These are phyloP conservation scores for Graphium colonna DNA, from an alignment of 2,888 invertebrate genomes.

Conservation along the genomic window DNA sequence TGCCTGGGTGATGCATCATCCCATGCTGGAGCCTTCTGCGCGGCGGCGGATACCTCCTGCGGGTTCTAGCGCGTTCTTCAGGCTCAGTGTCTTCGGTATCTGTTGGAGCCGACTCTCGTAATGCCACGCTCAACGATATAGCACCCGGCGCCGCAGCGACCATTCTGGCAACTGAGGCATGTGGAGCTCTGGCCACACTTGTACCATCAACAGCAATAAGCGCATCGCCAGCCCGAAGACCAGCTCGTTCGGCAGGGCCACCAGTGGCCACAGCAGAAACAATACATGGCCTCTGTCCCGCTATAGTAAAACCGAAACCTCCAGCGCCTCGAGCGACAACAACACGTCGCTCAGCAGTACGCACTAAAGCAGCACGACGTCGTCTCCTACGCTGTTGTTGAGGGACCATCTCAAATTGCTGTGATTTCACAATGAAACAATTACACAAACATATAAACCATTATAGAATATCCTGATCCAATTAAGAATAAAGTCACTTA, in stretches of 20 bases:
- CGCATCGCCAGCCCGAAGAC: constrained; percentile 94
- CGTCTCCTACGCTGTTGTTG: constrained; percentile 71
- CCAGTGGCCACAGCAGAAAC: constrained; percentile 94
- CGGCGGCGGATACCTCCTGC: constrained; percentile 65
- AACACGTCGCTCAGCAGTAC: constrained; percentile 86
- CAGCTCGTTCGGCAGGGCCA: constrained; percentile 92
- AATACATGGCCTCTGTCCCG: constrained; percentile 97
- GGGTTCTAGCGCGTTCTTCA: constrained; percentile 62
- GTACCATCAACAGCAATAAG: constrained; percentile 94
- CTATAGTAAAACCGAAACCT: constrained; percentile 98
- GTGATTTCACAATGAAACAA: constrained; percentile 8
- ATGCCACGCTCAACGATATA: constrained; percentile 91
- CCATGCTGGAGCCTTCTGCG: constrained; percentile 61
- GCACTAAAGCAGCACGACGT: constrained; percentile 57
- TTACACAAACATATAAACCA: background rate
- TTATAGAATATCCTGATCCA: constrained; percentile 2
- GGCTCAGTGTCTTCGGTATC: constrained; percentile 74
- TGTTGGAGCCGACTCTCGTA: constrained; percentile 65
- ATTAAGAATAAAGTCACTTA: constrained; percentile 1
- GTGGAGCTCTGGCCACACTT: constrained; percentile 94
- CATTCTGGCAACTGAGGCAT: constrained; percentile 94
- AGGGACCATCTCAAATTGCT: constrained; percentile 55
- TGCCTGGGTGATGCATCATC: constrained; percentile 63
- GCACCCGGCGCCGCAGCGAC: constrained; percentile 93
- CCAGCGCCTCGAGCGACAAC: constrained; percentile 92